These are phyloP conservation scores for Aquatica leii DNA, from an alignment of 2,888 invertebrate genomes.

Conservation along the genomic window DNA sequence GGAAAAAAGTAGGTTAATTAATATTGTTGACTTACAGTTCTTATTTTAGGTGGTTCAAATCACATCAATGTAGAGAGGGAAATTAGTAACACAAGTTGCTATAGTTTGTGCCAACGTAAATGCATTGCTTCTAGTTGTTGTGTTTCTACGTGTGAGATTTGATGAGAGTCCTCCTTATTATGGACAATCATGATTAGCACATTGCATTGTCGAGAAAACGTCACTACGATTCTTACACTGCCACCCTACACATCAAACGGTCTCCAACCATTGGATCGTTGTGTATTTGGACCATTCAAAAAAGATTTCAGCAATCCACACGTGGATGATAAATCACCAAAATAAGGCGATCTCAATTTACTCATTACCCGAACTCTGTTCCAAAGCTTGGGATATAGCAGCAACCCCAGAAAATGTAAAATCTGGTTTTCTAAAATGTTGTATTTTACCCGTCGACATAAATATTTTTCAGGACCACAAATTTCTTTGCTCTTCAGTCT, in stretches of 20 bases:
- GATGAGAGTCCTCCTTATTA: background rate
- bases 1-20: background rate
- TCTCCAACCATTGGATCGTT: too few species aligned
- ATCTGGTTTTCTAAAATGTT: background rate
- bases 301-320: background rate
- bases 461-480: too few species aligned
- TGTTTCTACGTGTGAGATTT: too few species aligned
- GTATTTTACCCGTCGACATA: too few species aligned
- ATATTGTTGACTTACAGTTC: too few species aligned
- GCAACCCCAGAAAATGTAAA: background rate
- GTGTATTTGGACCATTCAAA: too few species aligned
- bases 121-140: too few species aligned
- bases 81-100: too few species aligned
- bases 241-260: too few species aligned
- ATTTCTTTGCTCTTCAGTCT: background rate
- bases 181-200: background rate
- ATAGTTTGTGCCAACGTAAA: too few species aligned
- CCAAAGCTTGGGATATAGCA: background rate
- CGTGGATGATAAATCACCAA: background rate
- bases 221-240: background rate
- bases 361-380: background rate
- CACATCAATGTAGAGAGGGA: too few species aligned
- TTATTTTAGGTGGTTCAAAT: too few species aligned
- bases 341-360: background rate
- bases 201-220: constrained; percentile 2